Percentiles rank a stretch among this genome's conserved stretches.
Conservation (phyloP, 2,113 vertebrate genomes). For the Corapipo altera region DNA sequence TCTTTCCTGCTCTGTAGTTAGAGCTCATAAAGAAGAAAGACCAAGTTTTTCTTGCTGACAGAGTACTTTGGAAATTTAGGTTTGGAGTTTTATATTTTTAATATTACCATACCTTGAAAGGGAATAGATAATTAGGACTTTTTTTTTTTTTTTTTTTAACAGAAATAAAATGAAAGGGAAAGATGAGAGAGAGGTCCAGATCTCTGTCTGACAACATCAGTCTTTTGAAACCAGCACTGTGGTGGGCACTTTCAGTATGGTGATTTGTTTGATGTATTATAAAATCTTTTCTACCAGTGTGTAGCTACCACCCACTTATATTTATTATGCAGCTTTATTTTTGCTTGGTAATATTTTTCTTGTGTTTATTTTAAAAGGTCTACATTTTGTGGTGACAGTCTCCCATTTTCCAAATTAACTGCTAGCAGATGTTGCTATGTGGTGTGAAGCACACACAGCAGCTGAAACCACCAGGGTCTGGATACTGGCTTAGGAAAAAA, state of each 20-base stretch:
- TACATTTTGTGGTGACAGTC: slow-evolving; percentile 73
- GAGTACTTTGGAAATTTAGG: background rate
- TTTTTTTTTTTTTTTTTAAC: background rate
- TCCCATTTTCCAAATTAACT: slow-evolving; percentile 78
- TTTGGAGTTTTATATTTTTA: background rate
- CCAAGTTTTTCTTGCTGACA: background rate
- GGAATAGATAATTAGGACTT: background rate
- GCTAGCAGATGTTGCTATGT: slow-evolving; percentile 74
- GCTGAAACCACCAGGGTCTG: slow-evolving; percentile 51
- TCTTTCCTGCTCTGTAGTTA: background rate
- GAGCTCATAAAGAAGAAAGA: background rate
- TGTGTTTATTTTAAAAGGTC: slow-evolving; percentile 73
- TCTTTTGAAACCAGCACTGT: background rate
- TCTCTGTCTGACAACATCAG: background rate
- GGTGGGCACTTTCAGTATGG: background rate
- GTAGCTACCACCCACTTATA: slow-evolving; percentile 40
- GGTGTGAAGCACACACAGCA: slow-evolving; percentile 58
- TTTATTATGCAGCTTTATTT: slow-evolving; percentile 57
- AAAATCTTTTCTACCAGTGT: background rate
- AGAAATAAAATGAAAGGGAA: background rate
- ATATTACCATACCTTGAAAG: background rate
- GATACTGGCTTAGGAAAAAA: slow-evolving; percentile 14
- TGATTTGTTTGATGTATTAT: slow-evolving; percentile 21
- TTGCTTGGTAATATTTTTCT: slow-evolving; percentile 69
- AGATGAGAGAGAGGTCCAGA: background rate